Evolutionary conservation across 2,888 invertebrate genomes (phyloP).

Genomic region (Eristalinus sepulchralis): DNA sequence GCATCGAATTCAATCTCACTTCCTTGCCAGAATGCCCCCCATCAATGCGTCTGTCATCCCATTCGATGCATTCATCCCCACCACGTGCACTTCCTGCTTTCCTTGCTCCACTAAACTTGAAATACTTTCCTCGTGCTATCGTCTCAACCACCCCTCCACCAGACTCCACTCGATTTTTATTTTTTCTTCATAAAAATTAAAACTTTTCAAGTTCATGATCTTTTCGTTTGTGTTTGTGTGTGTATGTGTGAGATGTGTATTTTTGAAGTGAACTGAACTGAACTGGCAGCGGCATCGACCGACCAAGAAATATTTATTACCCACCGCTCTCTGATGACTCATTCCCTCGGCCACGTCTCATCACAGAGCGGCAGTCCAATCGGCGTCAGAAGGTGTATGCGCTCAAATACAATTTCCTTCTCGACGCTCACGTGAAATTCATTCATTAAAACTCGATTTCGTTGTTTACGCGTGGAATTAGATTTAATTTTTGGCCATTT

Average conservation of each 20-base stretch:
- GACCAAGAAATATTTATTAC: not conserved
- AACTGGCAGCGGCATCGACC: not conserved
- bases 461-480: slow-evolving; percentile 10
- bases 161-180: not conserved
- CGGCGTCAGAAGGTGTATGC: not conserved
- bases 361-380: not conserved
- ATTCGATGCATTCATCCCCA: not conserved
- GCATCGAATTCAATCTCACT: not conserved
- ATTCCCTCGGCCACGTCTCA: slow-evolving; percentile 1
- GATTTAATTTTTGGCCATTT: not conserved
- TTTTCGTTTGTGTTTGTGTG: not conserved
- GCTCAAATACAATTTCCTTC: slow-evolving; percentile 19
- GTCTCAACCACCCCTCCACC: not conserved
- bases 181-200: not conserved
- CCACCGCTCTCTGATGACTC: not conserved
- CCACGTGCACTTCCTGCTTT: not conserved
- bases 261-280: not conserved
- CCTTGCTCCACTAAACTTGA: not conserved
- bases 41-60: not conserved
- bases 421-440: slow-evolving; percentile 24
- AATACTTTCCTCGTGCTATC: not conserved
- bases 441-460: slow-evolving; percentile 21
- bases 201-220: slow-evolving; percentile 29
- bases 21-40: not conserved
- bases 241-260: not conserved